These are phyloP conservation scores for Mionectes macconnelli DNA, from an alignment of 2,113 vertebrate genomes.

Conservation along the genomic window DNA sequence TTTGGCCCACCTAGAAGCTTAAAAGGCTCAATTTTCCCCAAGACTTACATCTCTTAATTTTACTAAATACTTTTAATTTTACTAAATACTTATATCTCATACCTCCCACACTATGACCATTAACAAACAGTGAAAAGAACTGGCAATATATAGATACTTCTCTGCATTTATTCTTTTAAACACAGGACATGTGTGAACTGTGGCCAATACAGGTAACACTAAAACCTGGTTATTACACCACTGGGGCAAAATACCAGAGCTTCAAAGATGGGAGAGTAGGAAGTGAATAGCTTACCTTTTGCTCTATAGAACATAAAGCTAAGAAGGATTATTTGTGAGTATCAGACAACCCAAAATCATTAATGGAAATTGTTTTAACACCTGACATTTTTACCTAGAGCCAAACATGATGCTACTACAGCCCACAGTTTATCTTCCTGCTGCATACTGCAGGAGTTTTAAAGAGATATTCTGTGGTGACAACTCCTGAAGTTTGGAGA, in stretches of 20 bases:
- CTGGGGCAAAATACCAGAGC: neutral
- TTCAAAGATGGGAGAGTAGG: neutral
- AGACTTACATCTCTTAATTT: neutral
- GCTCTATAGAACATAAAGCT: neutral
- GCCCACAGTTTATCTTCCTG: neutral
- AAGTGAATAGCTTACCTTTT: neutral
- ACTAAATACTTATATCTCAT: neutral
- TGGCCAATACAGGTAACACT: fast-evolving
- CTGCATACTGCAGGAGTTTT: neutral
- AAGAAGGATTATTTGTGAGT: neutral
- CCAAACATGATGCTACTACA: fast-evolving
- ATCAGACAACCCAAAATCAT: neutral
- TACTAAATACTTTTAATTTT: neutral
- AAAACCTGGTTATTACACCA: neutral
- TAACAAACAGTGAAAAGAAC: neutral
- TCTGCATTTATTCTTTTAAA: neutral
- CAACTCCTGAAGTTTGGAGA: neutral
- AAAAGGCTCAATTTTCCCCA: neutral
- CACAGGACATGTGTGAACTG: neutral
- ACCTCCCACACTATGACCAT: neutral
- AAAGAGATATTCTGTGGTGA: neutral
- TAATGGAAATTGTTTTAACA: neutral
- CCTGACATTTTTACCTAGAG: neutral
- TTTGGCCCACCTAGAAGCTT: neutral
- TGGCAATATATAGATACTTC: neutral